Base-by-base conservation (phyloP, 2,888 invertebrate species). In the Vanessa cardui region DNA sequence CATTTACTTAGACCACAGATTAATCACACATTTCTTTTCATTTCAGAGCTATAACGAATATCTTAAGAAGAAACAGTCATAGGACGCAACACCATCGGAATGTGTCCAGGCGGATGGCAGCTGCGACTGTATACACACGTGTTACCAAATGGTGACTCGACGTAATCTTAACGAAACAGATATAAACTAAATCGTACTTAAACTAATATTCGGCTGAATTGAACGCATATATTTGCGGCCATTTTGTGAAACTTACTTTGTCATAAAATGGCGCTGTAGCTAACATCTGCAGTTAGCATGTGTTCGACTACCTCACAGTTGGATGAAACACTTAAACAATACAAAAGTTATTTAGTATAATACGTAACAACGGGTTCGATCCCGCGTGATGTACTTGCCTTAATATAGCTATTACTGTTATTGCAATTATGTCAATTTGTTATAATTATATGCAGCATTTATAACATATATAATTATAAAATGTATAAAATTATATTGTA, bases 21-120 rank as follows among this genome's bases (percentile, higher is more conserved):
- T 65, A 3, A 7, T 49, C 3, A 21, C 15, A 6, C 52, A 39
- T 66, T 45, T 59, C 39, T 67, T 66, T 71, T 77, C 76, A 58
- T 72, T 84, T 58, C 90, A 90, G 90, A 90, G 89, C 62, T 90
- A 89, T 79, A 83, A 81, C 61, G 85, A 81, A 72, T 81, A 83
- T 80, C 59, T 80, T 69, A 81, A 82, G 47, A 78, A 83, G 77
- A 88, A 88, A 56, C 56, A 56, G 18, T 7, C 56, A 8, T 56
- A 56, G 12, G 12, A 18, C n/a, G 8, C 16, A 33, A 16, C 56
- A n/a, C n/a, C 8, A 56, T 33, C 18, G 9, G 18, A 18, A 56
- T 33, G 8, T 8, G 33, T 9, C 8, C 8, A 56, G 56, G 1
- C 56, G 9, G 33, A 9, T 8, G 6, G 52, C 9, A 26, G 21